A percentile compares a stretch with the other conserved stretches of the same genome.
phyloP scores from a whole-genome alignment of 2,113 vertebrate species.

The zebrafish (Danio rerio) region GRCz12tu NC_133199.1:42080501-42081000 shows the following conservation, averaged over 20 bases:
- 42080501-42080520: neutral
- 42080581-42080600: constrained; percentile 70
- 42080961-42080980: constrained; percentile 63
- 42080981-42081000: constrained; percentile 25
- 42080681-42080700: constrained; percentile 69
- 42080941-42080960: constrained; percentile 79
- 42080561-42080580: constrained; percentile 70
- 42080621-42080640: constrained; percentile 91
- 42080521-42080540: neutral
- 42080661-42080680: constrained; percentile 79
- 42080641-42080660: constrained; percentile 91
- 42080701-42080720: constrained; percentile 44
- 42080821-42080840: constrained; percentile 29
- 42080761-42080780: constrained; percentile 69
- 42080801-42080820: constrained; percentile 56
- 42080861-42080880: constrained; percentile 69
- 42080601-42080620: constrained; percentile 86
- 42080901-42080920: constrained; percentile 81
- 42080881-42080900: constrained; percentile 55
- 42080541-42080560: neutral
- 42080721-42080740: constrained; percentile 59
- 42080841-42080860: constrained; percentile 56
- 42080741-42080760: constrained; percentile 68
- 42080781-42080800: constrained; percentile 72
- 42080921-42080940: constrained; percentile 82